A percentile compares a stretch with the other conserved stretches of the same genome.
These are phyloP conservation scores for Penaeus indicus DNA, from an alignment of 1,140 invertebrate species.

Conservation along the genomic window DNA sequence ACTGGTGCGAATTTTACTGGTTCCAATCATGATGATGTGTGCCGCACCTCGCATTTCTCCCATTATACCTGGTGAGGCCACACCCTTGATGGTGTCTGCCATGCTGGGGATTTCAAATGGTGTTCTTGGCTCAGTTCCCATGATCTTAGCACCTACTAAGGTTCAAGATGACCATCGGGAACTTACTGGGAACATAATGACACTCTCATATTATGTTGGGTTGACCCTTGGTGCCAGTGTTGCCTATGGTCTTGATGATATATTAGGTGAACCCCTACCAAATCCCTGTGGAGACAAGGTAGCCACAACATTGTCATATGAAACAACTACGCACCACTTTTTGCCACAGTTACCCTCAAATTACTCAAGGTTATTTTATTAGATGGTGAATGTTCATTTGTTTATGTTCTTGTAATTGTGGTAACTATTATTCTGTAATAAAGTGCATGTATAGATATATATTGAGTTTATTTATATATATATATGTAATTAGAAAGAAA, in stretches of 20 bases:
- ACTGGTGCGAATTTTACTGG: conserved; percentile 78
- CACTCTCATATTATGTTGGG: conserved; percentile 87
- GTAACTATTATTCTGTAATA: neutral
- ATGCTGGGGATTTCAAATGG: conserved; percentile 88
- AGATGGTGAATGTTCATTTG: neutral
- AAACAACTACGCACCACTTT: conserved; percentile 24
- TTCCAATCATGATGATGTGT: conserved; percentile 85
- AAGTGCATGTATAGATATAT: neutral
- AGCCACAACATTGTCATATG: conserved; percentile 5
- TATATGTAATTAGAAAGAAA: too few relatives aligned
- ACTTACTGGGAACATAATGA: conserved; percentile 91
- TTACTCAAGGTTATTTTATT: neutral
- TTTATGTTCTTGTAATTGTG: too few relatives aligned
- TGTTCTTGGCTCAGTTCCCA: conserved; percentile 88
- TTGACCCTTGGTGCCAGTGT: conserved; percentile 84
- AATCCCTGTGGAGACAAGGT: neutral
- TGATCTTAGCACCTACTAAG: conserved; percentile 88
- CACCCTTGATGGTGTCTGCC: conserved; percentile 74
- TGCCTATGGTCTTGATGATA: conserved; percentile 84
- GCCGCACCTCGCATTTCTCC: conserved; percentile 81
- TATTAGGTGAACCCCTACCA: conserved; percentile 75
- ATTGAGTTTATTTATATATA: too few relatives aligned
- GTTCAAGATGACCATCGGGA: conserved; percentile 84
- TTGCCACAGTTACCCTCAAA: neutral
- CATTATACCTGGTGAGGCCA: conserved; percentile 76